Conservation (phyloP, 2,888 invertebrate species). For the Coleophora deauratella region DNA sequence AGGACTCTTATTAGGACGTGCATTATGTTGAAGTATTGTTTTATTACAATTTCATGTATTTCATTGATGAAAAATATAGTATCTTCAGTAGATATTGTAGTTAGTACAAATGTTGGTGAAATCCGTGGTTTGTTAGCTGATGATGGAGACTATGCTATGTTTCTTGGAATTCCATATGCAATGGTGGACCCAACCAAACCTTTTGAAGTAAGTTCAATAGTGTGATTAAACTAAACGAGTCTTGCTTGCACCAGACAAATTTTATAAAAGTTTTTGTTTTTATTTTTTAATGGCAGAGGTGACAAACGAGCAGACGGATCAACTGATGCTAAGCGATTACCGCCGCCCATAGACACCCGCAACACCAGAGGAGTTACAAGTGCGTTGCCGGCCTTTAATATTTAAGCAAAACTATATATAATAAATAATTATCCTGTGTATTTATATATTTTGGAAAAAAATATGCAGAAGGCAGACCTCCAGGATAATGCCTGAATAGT, state of each 20-base stretch:
- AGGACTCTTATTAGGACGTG: too few relatives aligned
- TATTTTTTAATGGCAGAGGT: too few relatives aligned
- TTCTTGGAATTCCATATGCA: conserved; percentile 34
- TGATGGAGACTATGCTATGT: conserved; percentile 31
- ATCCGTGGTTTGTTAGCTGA: conserved; percentile 23
- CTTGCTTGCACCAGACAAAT: background rate
- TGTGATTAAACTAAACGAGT: background rate
- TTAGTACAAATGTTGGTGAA: conserved; percentile 21
- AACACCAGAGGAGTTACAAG: too few relatives aligned
- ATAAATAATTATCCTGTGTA: background rate
- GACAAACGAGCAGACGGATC: too few relatives aligned
- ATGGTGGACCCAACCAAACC: conserved; percentile 25
- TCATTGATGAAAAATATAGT: too few relatives aligned
- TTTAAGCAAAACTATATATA: background rate
- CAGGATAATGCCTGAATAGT: too few relatives aligned
- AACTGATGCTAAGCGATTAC: too few relatives aligned
- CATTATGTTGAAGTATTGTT: too few relatives aligned
- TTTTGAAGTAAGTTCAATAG: conserved; percentile 28
- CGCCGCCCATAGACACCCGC: too few relatives aligned
- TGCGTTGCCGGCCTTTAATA: too few relatives aligned
- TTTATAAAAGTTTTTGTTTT: background rate
- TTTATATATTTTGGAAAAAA: background rate
- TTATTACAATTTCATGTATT: too few relatives aligned
- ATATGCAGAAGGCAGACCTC: too few relatives aligned
- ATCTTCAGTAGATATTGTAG: conserved; percentile 5